Conservation (phyloP, 2,888 invertebrate genomes). For the Acutogordius australiensis region DNA sequence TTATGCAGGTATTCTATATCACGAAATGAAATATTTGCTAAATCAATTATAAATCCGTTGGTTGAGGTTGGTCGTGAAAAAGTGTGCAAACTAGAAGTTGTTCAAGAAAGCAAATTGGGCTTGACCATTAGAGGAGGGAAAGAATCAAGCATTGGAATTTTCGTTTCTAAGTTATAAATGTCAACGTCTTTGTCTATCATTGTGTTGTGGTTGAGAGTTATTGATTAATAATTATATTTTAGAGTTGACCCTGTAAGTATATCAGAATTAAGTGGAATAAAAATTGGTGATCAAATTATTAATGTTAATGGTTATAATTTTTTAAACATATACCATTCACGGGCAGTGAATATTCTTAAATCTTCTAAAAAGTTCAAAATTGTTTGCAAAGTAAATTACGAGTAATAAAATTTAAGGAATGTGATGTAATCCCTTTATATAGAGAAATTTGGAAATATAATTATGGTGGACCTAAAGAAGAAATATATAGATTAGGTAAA, state of each 20-base stretch:
- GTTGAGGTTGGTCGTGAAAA: no score
- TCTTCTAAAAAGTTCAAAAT: not conserved
- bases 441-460: not conserved
- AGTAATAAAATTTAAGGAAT: not conserved
- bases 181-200: not conserved
- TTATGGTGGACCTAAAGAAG: no score
- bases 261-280: not conserved
- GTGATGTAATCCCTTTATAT: not conserved
- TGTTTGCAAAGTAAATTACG: not conserved
- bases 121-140: constrained; percentile 4
- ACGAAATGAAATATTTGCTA: no score
- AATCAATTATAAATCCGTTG: no score
- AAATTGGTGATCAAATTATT: constrained; percentile 12
- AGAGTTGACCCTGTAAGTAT: not conserved
- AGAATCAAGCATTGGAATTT: constrained; percentile 3
- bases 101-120: not conserved
- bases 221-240: not conserved
- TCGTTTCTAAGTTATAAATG: not conserved
- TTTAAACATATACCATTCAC: not conserved
- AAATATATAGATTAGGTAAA: no score
- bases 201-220: not conserved
- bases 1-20: no score
- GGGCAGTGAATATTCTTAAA: not conserved
- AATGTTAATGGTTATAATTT: constrained; percentile 9
- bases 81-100: not conserved